Evolutionary conservation across 2,888 invertebrate genomes (phyloP), one percentile per base, ranked within the genome.

Genomic region (Gari tellinella): DNA sequence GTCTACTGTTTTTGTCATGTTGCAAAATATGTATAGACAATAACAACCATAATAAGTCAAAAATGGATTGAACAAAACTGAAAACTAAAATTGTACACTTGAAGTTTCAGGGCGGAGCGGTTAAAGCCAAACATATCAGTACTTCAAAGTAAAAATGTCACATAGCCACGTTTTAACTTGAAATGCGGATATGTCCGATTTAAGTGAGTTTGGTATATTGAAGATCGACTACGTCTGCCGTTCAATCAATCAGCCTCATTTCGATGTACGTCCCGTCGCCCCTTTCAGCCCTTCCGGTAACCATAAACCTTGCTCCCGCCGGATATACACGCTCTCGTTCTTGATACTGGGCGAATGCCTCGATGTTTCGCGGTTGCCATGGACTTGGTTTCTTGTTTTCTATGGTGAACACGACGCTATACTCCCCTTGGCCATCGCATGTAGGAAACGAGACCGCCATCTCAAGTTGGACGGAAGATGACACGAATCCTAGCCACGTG

Each of bases 271-370:
- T 25, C 8, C 51, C 45, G 2, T 40, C 57, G 25, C n/a, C n/a
- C 17, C 15, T 46, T 25, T 25, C 14, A 10, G 19, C 46, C 14
- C 58, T 53, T 5, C 49, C 51, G 0, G 55, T 72, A 31, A 79
- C 64, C 12, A 45, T 5, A 61, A 81, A 81, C 31, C 43, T 40
- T 14, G 74, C 70, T 10, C 81, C 81, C 12, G 74, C 74, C 0
- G 81, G 81, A 53, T 81, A 81, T 7, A 73, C 63, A 31, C 81
- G 73, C 45, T 81, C 81, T 1, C 58, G 52, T 38, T 81, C 79
- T 38, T 43, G 46, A 21, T 68, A 76, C 23, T 45, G 40, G 1
- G 81, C 78, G 37, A 68, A 76, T 10, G 43, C 21, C 21, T 70
- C 68, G 17, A 81, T 76, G 49, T 81, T 56, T 45, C 76, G 46